Percentiles rank a stretch among this genome's conserved stretches.
phyloP scores from a whole-genome alignment of 2,888 invertebrate genomes.

The Stratiomys singularior region DNA sequence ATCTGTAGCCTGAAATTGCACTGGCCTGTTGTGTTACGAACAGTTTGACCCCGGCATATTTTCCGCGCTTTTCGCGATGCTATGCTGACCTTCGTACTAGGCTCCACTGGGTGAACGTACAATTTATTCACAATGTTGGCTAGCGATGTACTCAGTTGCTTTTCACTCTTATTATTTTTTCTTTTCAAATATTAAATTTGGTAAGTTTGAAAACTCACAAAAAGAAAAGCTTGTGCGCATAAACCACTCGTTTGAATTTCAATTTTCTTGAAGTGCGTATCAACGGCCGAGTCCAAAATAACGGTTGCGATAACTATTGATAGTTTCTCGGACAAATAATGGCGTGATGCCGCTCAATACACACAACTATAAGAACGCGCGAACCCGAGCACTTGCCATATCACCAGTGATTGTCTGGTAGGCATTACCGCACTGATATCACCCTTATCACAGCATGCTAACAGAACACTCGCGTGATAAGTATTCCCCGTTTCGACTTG shows the following conservation, averaged over 20 bases:
- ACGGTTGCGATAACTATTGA: background rate
- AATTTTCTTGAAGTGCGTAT: background rate
- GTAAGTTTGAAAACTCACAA: no score
- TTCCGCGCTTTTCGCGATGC: background rate
- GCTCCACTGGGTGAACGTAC: background rate
- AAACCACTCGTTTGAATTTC: background rate
- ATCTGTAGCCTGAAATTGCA: background rate
- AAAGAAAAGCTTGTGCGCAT: no score
- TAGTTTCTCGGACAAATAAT: background rate
- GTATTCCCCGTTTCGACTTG: background rate
- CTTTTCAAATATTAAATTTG: no score
- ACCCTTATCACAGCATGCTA: background rate
- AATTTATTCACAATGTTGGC: slow-evolving; percentile 1
- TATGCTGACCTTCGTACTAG: background rate
- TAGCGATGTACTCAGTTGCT: background rate
- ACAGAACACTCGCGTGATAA: background rate
- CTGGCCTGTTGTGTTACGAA: background rate
- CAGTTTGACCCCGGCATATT: background rate
- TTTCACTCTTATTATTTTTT: no score
- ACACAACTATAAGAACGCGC: background rate
- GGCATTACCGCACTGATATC: slow-evolving; percentile 12
- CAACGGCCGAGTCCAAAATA: background rate
- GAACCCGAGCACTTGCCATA: background rate
- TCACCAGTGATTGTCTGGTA: background rate
- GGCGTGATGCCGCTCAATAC: background rate